Percentiles rank a stretch among this genome's conserved stretches.
Evolutionary conservation across 2,797 vertebrate species (phyloP).

Genomic region (Craterocephalus amniculus): DNA sequence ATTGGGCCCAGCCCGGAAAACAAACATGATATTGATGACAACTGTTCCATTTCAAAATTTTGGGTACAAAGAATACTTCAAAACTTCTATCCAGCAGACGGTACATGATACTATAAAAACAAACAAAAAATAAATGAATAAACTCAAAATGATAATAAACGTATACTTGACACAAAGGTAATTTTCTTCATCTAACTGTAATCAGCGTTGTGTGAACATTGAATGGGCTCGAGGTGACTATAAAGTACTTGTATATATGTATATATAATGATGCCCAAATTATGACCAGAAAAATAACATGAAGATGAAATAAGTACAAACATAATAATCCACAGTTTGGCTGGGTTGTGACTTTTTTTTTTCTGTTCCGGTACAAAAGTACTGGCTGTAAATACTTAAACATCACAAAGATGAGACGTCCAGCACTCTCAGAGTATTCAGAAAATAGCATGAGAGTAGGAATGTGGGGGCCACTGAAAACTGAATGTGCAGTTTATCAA

Average conservation of each 20-base stretch:
- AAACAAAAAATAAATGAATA: constrained; percentile 24
- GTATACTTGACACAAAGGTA: constrained; percentile 4
- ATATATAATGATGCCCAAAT: constrained; percentile 16
- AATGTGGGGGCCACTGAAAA: constrained; percentile 28
- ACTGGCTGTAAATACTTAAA: constrained; percentile 50
- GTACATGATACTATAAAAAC: constrained; percentile 41
- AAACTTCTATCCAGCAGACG: constrained; percentile 51
- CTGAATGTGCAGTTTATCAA: constrained; percentile 35
- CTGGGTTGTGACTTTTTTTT: constrained; percentile 10
- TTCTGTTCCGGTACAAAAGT: constrained; percentile 45
- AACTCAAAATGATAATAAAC: constrained; percentile 7
- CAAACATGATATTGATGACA: constrained; percentile 76
- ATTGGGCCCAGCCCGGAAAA: constrained; percentile 76
- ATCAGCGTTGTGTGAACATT: constrained; percentile 13
- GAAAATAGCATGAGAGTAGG: constrained; percentile 38
- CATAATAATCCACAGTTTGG: constrained; percentile 53
- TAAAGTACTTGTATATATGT: constrained; percentile 17
- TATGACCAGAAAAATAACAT: constrained; percentile 36
- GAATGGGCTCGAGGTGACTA: constrained; percentile 17
- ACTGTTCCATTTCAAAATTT: constrained; percentile 61
- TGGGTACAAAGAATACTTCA: constrained; percentile 41
- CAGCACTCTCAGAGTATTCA: constrained; percentile 34
- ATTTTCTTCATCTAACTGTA: constrained; percentile 14
- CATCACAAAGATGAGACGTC: constrained; percentile 47
- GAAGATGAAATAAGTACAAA: constrained; percentile 39